These are phyloP conservation scores for Chiloscyllium plagiosum DNA, from an alignment of 2,113 vertebrate species.

Conservation along the genomic window DNA sequence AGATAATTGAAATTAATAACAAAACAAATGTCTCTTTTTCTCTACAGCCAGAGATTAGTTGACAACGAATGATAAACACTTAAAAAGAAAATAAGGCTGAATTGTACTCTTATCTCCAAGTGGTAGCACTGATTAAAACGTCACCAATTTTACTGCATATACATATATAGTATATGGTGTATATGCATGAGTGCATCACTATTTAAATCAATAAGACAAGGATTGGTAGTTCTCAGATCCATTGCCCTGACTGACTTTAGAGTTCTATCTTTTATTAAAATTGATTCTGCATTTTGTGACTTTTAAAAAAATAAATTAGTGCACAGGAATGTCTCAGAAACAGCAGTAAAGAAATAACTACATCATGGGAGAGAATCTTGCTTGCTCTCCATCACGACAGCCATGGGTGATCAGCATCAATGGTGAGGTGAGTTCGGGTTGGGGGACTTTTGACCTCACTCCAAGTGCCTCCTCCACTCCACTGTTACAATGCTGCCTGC, in stretches of 20 bases:
- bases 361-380: not conserved
- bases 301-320: not conserved
- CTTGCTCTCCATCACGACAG: not conserved
- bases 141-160: too few relatives aligned
- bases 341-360: not conserved
- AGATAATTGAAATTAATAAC: conserved; percentile 43
- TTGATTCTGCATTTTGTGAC: not conserved
- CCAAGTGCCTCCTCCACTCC: too few relatives aligned
- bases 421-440: too few relatives aligned
- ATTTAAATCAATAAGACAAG: not conserved
- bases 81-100: not conserved
- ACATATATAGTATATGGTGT: not conserved
- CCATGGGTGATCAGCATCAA: too few relatives aligned
- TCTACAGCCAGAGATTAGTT: conserved; percentile 33
- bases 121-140: conserved; percentile 7
- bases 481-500: too few relatives aligned
- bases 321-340: not conserved
- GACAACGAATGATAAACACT: conserved; percentile 36
- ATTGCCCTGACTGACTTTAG: not conserved
- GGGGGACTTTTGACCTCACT: too few relatives aligned
- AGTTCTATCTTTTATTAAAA: not conserved
- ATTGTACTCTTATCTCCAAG: conserved; percentile 27
- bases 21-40: conserved; percentile 38
- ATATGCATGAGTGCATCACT: not conserved
- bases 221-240: not conserved